These are phyloP conservation scores for Lepidochitona cinerea DNA, from an alignment of 2,888 invertebrate species.

Conservation along the genomic window DNA sequence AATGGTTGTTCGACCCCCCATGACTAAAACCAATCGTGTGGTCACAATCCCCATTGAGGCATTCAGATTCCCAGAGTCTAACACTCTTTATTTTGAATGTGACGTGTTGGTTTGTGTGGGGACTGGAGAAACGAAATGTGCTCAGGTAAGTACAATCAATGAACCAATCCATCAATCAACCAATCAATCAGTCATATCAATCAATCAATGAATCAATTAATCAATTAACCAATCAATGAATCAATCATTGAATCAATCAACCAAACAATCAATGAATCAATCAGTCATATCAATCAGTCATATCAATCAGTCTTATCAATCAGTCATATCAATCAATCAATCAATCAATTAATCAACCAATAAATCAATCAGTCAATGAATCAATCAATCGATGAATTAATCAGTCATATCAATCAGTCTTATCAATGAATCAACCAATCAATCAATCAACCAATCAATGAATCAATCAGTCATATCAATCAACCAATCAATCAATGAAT, in stretches of 20 bases:
- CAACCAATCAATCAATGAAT: no score
- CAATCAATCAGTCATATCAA: not conserved
- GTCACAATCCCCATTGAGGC: not conserved
- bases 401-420: no score
- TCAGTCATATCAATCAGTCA: not conserved
- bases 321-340: not conserved
- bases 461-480: no score
- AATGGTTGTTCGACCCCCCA: not conserved
- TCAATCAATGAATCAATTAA: not conserved
- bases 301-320: not conserved
- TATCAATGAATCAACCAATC: no score
- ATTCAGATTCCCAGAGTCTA: not conserved
- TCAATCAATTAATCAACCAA: not conserved
- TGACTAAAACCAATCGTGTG: not conserved
- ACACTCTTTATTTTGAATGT: not conserved
- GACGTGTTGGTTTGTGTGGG: not conserved
- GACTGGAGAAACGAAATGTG: not conserved
- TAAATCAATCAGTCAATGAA: no score
- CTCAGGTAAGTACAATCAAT: not conserved
- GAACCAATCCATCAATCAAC: not conserved
- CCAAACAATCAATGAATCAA: not conserved
- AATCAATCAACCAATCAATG: no score
- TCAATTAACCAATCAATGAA: not conserved
- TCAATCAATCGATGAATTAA: no score
- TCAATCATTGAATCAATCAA: not conserved